These are phyloP conservation scores for Catajapyx aquilonaris DNA, from an alignment of 1,140 invertebrate genomes.

Conservation along the genomic window DNA sequence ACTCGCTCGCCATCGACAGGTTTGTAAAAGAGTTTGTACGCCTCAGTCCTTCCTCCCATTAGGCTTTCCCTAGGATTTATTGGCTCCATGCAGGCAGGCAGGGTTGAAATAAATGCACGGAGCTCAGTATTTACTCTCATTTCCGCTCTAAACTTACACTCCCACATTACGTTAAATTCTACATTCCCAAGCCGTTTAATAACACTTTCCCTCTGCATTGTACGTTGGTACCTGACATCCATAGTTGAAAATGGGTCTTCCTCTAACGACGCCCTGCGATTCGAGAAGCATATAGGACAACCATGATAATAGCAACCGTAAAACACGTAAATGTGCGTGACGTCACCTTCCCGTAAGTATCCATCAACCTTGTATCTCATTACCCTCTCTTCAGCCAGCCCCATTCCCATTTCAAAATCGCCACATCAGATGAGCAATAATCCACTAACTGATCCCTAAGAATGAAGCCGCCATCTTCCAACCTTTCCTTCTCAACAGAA, in stretches of 20 bases:
- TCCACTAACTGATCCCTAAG: neutral
- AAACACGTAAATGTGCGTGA: too few species aligned
- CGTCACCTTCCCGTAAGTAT: too few species aligned
- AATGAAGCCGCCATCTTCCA: neutral
- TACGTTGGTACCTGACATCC: neutral
- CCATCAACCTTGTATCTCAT: too few species aligned
- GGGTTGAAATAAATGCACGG: neutral
- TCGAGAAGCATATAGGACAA: too few species aligned
- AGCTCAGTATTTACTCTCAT: slow-evolving; percentile 1
- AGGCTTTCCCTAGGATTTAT: slow-evolving; percentile 14
- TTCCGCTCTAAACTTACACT: neutral
- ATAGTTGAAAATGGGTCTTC: too few species aligned
- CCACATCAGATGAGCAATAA: neutral
- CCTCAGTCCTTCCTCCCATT: slow-evolving; percentile 18
- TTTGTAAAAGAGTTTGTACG: slow-evolving; percentile 14
- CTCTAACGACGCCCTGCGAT: too few species aligned
- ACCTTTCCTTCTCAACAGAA: neutral
- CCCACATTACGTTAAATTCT: neutral
- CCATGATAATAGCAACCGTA: too few species aligned
- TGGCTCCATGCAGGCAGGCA: neutral
- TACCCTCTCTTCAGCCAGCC: neutral
- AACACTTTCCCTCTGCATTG: neutral
- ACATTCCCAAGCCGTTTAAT: neutral
- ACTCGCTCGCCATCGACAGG: slow-evolving; percentile 15
- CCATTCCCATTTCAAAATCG: neutral